These are phyloP conservation scores for Drosophila nannoptera DNA, from an alignment of 1,140 invertebrate species.

Conservation along the genomic window DNA sequence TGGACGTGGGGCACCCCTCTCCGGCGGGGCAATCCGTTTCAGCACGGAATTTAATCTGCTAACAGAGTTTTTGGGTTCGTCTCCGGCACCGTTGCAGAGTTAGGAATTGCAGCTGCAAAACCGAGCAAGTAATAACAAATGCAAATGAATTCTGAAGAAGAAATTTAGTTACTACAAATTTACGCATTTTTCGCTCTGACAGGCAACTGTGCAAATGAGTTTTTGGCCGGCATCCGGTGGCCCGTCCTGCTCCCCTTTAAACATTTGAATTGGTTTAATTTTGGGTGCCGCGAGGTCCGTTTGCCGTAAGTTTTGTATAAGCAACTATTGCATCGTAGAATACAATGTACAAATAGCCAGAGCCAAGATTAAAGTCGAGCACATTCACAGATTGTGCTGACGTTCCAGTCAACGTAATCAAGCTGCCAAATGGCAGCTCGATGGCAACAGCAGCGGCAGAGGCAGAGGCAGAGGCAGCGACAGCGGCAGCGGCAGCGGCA, in stretches of 20 bases:
- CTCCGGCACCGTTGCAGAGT: conserved; percentile 65
- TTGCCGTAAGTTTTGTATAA: conserved; percentile 23
- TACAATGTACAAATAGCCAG: conserved; percentile 30
- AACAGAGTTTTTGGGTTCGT: conserved; percentile 45
- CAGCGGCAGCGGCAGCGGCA: conserved; percentile 14
- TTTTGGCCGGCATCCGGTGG: conserved; percentile 11
- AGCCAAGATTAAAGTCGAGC: conserved; percentile 47
- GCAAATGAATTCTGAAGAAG: conserved; percentile 74
- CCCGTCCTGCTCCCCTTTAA: not conserved
- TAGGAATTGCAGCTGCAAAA: conserved; percentile 65
- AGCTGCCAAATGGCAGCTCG: conserved; percentile 47
- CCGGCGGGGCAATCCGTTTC: conserved; percentile 64
- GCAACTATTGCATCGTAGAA: conserved; percentile 36
- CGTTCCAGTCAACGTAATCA: conserved; percentile 69
- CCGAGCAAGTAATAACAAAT: conserved; percentile 75
- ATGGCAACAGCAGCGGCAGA: conserved; percentile 4
- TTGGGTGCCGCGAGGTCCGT: conserved; percentile 40
- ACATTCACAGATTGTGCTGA: conserved; percentile 35
- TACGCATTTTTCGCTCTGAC: conserved; percentile 44
- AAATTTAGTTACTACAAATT: conserved; percentile 64
- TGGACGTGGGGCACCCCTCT: conserved; percentile 40
- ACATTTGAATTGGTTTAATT: conserved; percentile 72
- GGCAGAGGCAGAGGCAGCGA: not conserved
- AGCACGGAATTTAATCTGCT: conserved; percentile 63
- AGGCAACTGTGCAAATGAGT: conserved; percentile 62